phyloP scores from a whole-genome alignment of 2,888 invertebrate genomes.

The Pachydiplax longipennis region DNA sequence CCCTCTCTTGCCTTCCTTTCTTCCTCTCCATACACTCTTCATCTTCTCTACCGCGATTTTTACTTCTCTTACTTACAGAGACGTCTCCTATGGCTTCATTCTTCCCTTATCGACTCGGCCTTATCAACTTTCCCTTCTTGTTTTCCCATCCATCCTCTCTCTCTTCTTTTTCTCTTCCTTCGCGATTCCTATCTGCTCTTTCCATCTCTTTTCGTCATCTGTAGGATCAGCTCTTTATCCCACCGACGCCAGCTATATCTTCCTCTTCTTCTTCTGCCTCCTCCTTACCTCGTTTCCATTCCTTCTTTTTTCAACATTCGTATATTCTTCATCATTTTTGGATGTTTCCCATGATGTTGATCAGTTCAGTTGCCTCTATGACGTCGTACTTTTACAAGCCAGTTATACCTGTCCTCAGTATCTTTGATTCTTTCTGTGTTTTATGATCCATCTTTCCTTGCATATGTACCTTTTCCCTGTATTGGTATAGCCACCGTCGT shows the following conservation, averaged over 20 bases:
- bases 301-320: neutral
- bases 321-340: neutral
- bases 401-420: constrained; percentile 48
- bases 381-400: constrained; percentile 46
- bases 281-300: neutral
- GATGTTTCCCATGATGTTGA: neutral
- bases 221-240: constrained; percentile 7
- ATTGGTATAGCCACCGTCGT: neutral
- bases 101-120: neutral
- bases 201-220: constrained; percentile 28
- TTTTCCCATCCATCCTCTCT: neutral
- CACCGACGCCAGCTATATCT: neutral
- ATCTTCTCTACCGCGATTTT: neutral
- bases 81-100: neutral
- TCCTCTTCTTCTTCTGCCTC: neutral
- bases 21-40: neutral
- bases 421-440: constrained; percentile 33
- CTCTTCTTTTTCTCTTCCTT: neutral
- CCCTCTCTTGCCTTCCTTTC: neutral
- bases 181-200: neutral
- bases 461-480: too few relatives aligned
- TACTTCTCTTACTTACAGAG: neutral
- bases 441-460: neutral
- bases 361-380: neutral
- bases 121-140: neutral